Evolutionary conservation across 2,888 invertebrate genomes (phyloP), one percentile per base, ranked within the genome.

Genomic region (Hemicrepidius hirtus): DNA sequence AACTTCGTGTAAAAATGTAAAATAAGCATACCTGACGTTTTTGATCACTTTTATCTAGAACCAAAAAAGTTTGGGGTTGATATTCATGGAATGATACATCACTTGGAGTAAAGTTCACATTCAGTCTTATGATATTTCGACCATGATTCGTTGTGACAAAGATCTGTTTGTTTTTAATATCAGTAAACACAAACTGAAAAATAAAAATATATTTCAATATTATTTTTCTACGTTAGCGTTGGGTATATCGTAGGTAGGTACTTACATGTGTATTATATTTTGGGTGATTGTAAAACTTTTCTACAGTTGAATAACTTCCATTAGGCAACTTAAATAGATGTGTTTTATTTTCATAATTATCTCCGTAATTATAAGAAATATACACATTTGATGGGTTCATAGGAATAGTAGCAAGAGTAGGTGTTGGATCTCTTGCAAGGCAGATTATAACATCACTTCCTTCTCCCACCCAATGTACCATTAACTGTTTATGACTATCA

Each of bases 381-480:
- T 93, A 97, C 21, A 97, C 91, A 21, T 93, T 91, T 55, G 95
- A 95, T 21, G 94, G 90, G 73, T 83, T 85, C 41, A 81, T 80
- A 59, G 82, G 81, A 60, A 73, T 53, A 73, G 68, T 87, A 86
- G 74, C 86, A 71, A 79, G 86, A 55, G 87, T 82, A 9, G 90
- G 89, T 65, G 88, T 88, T 12, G 93, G 92, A 84, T 95, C 94
- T 79, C 93, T 89, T 1, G 96, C 95, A 75, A 97, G 87, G 81
- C 96, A 96, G 76, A 97, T 93, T 80, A 97, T 94, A 28, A 96
- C 94, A 86, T 95, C 92, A 73, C 95, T 95, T 18, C 93, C 93
- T 85, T 95, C 94, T 24, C 97, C 96, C 10, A 96, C 94, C 97
- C 97, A 97, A 85, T 96, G 95, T 9, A 97, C 95, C 91, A 97